Conservation (phyloP, 2,113 vertebrate species). For the Equus quagga region DNA sequence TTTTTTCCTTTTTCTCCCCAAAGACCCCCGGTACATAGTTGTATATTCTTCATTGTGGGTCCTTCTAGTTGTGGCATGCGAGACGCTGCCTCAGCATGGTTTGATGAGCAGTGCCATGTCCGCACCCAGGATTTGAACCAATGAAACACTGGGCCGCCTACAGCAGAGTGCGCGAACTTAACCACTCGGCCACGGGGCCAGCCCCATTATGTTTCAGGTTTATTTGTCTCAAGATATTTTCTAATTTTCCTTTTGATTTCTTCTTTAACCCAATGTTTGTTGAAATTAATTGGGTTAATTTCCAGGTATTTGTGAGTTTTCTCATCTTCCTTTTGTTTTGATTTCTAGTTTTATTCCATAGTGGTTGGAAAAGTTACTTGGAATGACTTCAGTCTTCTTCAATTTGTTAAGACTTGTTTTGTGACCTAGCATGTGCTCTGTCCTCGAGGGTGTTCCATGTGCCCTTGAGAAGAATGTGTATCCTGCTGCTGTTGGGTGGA, state of each 20-base stretch:
- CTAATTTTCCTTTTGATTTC: background rate
- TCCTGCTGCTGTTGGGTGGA: background rate
- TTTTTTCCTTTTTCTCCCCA: too few species aligned
- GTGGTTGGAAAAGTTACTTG: background rate
- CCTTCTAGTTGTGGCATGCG: too few species aligned
- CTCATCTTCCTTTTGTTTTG: background rate
- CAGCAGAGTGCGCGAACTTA: too few species aligned
- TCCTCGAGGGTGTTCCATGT: background rate
- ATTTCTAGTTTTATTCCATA: background rate
- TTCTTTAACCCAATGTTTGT: background rate
- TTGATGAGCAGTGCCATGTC: too few species aligned
- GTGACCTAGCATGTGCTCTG: background rate
- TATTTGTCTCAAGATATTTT: background rate
- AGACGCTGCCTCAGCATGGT: too few species aligned
- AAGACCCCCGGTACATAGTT: too few species aligned
- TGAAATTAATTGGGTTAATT: background rate
- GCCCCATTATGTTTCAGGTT: background rate
- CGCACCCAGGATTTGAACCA: too few species aligned
- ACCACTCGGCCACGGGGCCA: too few species aligned
- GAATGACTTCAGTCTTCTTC: background rate
- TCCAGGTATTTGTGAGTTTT: background rate
- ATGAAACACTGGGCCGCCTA: too few species aligned
- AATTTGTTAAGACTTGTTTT: background rate
- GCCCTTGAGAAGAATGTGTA: background rate
- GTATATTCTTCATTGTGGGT: too few species aligned